Evolutionary conservation across 2,888 invertebrate genomes (phyloP).

Genomic region (Ormyrus nitidulus): DNA sequence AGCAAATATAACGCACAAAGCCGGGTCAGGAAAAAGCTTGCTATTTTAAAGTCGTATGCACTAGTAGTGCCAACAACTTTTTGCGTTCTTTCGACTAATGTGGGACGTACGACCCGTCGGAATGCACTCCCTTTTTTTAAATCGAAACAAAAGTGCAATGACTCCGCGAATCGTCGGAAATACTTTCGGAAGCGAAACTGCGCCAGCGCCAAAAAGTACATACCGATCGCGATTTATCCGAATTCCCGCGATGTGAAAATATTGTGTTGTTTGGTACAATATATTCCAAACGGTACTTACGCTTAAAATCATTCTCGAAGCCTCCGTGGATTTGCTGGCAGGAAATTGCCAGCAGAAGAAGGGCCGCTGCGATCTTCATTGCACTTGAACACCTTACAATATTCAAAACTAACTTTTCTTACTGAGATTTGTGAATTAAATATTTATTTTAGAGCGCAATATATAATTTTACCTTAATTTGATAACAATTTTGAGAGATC

Average conservation of each 20-base stretch:
- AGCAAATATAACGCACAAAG: conserved; percentile 11
- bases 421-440: neutral
- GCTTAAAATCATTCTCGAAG: neutral
- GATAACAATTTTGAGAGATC: neutral
- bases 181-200: conserved; percentile 33
- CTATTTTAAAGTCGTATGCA: conserved; percentile 51
- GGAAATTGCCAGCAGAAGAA: conserved; percentile 11
- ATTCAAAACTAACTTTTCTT: neutral
- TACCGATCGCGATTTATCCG: neutral
- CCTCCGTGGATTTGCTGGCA: neutral
- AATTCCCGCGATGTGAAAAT: neutral
- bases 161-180: conserved; percentile 39
- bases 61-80: conserved; percentile 51
- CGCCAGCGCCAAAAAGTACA: neutral
- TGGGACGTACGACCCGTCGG: conserved; percentile 43
- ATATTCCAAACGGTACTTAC: conserved; percentile 13
- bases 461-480: conserved; percentile 10
- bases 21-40: conserved; percentile 40
- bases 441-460: neutral
- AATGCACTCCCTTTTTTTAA: conserved; percentile 44
- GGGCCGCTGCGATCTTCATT: conserved; percentile 24
- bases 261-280: neutral
- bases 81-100: conserved; percentile 45
- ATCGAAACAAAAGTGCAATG: conserved; percentile 46
- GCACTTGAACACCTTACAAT: conserved; percentile 1